These are phyloP conservation scores for Cosmopolites sordidus DNA, from an alignment of 2,888 invertebrate species.

Conservation along the genomic window DNA sequence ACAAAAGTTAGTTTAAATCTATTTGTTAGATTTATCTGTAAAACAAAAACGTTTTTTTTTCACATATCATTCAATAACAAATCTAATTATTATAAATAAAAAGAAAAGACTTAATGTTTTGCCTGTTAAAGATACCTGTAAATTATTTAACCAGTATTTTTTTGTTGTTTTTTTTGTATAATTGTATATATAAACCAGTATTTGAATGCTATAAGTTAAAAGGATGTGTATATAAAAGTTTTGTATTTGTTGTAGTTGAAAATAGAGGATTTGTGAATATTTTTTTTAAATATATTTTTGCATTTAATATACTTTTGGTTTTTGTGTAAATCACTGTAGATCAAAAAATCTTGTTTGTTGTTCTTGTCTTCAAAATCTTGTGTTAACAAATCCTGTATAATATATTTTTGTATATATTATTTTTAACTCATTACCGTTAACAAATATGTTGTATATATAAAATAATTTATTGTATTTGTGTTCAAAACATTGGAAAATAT, in stretches of 20 bases:
- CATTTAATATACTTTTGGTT: too few species aligned
- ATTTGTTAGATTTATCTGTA: too few species aligned
- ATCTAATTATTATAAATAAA: too few species aligned
- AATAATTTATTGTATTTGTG: not conserved
- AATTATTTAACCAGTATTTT: not conserved
- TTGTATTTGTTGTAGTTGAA: not conserved
- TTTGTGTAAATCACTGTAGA: not conserved
- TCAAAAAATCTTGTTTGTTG: not conserved
- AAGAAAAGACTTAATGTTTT: too few species aligned
- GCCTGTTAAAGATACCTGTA: not conserved
- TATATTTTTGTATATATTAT: not conserved
- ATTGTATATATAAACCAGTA: not conserved
- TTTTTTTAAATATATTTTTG: too few species aligned
- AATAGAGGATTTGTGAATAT: not conserved
- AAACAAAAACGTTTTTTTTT: too few species aligned
- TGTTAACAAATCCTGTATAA: not conserved
- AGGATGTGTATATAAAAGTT: not conserved
- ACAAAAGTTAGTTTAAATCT: too few species aligned
- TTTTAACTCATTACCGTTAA: not conserved
- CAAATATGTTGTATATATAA: constrained; percentile 1
- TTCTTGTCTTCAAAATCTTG: not conserved
- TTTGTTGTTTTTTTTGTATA: not conserved
- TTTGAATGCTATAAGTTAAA: not conserved
- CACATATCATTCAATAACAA: too few species aligned
- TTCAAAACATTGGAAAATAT: not conserved